Evolutionary conservation across 2,113 vertebrate genomes (phyloP).

Genomic region (Aphyosemion australe): DNA sequence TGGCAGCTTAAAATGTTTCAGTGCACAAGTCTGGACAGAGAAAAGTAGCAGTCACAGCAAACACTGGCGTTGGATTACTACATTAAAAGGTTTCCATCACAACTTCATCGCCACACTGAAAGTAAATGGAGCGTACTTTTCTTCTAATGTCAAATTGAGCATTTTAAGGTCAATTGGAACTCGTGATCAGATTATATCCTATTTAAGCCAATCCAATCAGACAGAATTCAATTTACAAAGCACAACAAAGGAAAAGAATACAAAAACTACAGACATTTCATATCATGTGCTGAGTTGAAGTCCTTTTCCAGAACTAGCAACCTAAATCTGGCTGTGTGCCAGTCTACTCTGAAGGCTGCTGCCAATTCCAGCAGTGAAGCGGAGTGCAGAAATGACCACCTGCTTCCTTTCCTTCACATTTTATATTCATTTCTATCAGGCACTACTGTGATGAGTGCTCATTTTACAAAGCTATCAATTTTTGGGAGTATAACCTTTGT

Average conservation of each 20-base stretch:
- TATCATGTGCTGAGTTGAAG: slow-evolving; percentile 6
- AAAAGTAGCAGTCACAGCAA: slow-evolving; percentile 58
- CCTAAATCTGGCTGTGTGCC: slow-evolving; percentile 31
- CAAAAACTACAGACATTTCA: background rate
- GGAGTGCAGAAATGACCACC: slow-evolving; percentile 59
- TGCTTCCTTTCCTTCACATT: slow-evolving; percentile 61
- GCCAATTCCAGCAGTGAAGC: slow-evolving; percentile 43
- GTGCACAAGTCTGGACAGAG: slow-evolving; percentile 54
- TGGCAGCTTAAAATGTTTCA: slow-evolving; percentile 66
- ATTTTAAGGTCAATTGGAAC: slow-evolving; percentile 47
- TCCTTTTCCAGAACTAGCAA: slow-evolving; percentile 22
- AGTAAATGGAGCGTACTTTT: slow-evolving; percentile 35
- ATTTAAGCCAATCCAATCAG: slow-evolving; percentile 20
- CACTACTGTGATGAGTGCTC: slow-evolving; percentile 36
- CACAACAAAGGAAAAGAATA: background rate
- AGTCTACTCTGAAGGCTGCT: slow-evolving; percentile 15
- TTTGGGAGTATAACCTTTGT: slow-evolving; percentile 31
- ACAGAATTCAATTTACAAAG: slow-evolving; percentile 3
- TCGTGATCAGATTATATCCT: slow-evolving; percentile 23
- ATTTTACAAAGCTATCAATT: slow-evolving; percentile 48
- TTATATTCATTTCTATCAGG: slow-evolving; percentile 45
- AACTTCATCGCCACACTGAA: slow-evolving; percentile 7
- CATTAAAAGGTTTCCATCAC: slow-evolving; percentile 63
- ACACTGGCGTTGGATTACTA: slow-evolving; percentile 51
- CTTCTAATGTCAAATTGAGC: slow-evolving; percentile 43